Evolutionary conservation across 30 jellyfish, hydroid and myxozoan genomes (phyloP), one percentile per base, ranked within the genome.

Genomic region (Pelagia noctiluca): DNA sequence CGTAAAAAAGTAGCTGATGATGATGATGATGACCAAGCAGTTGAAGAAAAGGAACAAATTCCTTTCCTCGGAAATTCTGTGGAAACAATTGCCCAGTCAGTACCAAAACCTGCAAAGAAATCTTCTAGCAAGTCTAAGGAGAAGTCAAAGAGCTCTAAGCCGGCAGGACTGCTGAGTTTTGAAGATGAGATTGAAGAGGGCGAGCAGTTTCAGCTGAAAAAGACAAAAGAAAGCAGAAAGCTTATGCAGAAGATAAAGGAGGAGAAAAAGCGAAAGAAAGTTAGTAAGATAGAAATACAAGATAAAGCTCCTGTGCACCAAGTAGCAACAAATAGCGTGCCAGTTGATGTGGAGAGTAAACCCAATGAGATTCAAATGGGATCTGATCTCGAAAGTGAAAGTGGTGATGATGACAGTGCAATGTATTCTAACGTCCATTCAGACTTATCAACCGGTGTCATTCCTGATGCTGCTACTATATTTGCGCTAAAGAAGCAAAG

Each of bases 401-500:
- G 49, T 8, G 82, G 73, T 35, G 96, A 79, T 81, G 93, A 79
- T 12, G 96, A 85, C 19, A 76, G 38, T 49, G 83, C 28, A 28
- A 80, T 65, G 63, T 70, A 68, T 32, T 23, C 75, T 23, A 79
- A 82, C 35, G 72, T 54, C 30, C 88, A 78, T 67, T 90, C 89
- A 37, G 85, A 88, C 5, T 68, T 89, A 0, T 33, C 82, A 25
- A 37, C 97, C 54, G 99, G 98, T 22, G 34, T 72, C 19, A 95
- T 95, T 63, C 99, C 99, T 2, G 99, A 95, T 84, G 99, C 99
- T 0, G 98, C 99, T 19, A 95, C 97, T 25, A 90, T 95, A 21
- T 95, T 85, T 95, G 99, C 98, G 33, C 76, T 88, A 94, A 95
- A 95, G 47, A 95, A 95, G 90, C 83, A 78, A 68, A 85, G 99